Conservation (phyloP, 2,797 vertebrate species). For the Acropternis orthonyx region DNA sequence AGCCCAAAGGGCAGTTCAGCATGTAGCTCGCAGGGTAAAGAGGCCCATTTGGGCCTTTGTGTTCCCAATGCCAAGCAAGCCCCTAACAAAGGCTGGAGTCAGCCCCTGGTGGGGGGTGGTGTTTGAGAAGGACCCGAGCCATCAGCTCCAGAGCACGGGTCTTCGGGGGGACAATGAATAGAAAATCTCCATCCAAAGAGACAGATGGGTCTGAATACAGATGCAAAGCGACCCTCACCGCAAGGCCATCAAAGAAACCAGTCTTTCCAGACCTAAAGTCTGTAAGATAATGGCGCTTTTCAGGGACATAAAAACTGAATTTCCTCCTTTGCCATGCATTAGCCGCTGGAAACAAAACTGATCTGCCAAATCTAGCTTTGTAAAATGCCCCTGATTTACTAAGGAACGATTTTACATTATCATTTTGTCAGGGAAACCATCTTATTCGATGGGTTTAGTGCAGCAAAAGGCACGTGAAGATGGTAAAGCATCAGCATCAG, state of each 20-base stretch:
- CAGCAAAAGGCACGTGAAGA: neutral
- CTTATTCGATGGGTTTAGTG: neutral
- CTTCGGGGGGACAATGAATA: neutral
- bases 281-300: neutral
- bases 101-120: neutral
- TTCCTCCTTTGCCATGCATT: neutral
- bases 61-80: neutral
- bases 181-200: neutral
- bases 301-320: neutral
- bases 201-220: neutral
- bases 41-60: neutral
- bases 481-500: neutral
- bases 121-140: neutral
- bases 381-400: neutral
- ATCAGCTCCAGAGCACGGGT: neutral
- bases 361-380: neutral
- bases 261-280: neutral
- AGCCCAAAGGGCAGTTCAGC: neutral
- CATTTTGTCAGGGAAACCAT: neutral
- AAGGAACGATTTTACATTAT: rapidly evolving
- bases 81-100: neutral
- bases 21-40: neutral
- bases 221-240: constrained; percentile 15
- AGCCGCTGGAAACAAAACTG: neutral
- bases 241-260: neutral